phyloP scores from a whole-genome alignment of 1,140 invertebrate species.

The Phymastichus coffea region DNA sequence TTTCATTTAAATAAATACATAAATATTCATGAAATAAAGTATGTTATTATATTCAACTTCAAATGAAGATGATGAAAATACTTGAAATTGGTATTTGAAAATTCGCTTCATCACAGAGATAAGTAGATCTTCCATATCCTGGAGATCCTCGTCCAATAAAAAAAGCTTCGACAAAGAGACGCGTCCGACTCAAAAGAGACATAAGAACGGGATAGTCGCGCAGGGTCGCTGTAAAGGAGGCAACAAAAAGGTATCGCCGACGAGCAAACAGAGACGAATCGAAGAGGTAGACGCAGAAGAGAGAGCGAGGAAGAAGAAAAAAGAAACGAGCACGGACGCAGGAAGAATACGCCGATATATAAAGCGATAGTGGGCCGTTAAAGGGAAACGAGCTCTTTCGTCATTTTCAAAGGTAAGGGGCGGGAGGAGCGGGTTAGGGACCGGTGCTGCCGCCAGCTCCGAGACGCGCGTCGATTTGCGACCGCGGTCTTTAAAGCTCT shows the following conservation, averaged over 20 bases:
- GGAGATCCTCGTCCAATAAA: no score
- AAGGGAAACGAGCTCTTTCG: slow-evolving; percentile 15
- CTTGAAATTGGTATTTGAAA: no score
- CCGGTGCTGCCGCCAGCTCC: no score
- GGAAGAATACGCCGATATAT: background rate
- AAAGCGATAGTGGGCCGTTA: background rate
- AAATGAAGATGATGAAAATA: no score
- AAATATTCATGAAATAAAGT: no score
- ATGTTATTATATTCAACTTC: no score
- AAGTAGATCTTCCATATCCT: no score
- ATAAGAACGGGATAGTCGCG: background rate
- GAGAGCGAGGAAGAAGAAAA: background rate
- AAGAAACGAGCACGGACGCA: background rate
- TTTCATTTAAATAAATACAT: no score
- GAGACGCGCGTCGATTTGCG: background rate
- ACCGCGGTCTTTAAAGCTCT: background rate
- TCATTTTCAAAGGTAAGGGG: slow-evolving; percentile 14
- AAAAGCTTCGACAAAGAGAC: slow-evolving; percentile 1
- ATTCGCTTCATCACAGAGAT: no score
- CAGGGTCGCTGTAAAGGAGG: no score
- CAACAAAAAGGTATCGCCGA: slow-evolving; percentile 3
- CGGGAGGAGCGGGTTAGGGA: no score
- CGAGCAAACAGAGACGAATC: background rate
- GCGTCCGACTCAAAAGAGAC: background rate
- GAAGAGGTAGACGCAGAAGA: no score